Conservation (phyloP, 2,113 vertebrate species). For the Dunckerocampus dactyliophorus region DNA sequence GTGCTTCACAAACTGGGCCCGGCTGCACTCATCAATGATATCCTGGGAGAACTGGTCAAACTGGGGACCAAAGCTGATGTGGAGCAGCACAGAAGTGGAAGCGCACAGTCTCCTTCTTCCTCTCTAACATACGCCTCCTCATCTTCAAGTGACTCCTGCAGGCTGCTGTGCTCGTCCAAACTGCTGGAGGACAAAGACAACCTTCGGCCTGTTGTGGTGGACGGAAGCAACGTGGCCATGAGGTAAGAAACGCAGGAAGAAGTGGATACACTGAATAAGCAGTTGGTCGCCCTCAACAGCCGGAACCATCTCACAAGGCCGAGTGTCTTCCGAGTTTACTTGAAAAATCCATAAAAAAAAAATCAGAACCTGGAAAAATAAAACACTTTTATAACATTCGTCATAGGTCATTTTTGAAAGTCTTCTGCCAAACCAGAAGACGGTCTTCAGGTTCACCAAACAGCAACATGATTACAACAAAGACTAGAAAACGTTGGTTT, state of each 20-base stretch:
- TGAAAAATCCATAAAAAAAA: too few species aligned
- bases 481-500: background rate
- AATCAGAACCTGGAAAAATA: too few species aligned
- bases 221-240: conserved; percentile 98
- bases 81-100: conserved; percentile 53
- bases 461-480: too few species aligned
- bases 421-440: too few species aligned
- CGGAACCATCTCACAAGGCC: too few species aligned
- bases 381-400: too few species aligned
- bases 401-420: too few species aligned
- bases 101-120: conserved; percentile 65
- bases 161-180: conserved; percentile 77
- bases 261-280: too few species aligned
- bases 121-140: conserved; percentile 51
- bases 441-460: background rate
- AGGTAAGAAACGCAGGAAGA: conserved; percentile 62
- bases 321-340: too few species aligned
- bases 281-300: too few species aligned
- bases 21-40: conserved; percentile 92
- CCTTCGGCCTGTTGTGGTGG: conserved; percentile 89
- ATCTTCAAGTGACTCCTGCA: conserved; percentile 73
- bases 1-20: conserved; percentile 92
- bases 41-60: conserved; percentile 95
- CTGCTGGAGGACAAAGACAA: conserved; percentile 85
- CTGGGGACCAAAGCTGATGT: conserved; percentile 91